These are phyloP conservation scores for Drosophila orena DNA, from an alignment of 1,140 invertebrate species.

Conservation along the genomic window DNA sequence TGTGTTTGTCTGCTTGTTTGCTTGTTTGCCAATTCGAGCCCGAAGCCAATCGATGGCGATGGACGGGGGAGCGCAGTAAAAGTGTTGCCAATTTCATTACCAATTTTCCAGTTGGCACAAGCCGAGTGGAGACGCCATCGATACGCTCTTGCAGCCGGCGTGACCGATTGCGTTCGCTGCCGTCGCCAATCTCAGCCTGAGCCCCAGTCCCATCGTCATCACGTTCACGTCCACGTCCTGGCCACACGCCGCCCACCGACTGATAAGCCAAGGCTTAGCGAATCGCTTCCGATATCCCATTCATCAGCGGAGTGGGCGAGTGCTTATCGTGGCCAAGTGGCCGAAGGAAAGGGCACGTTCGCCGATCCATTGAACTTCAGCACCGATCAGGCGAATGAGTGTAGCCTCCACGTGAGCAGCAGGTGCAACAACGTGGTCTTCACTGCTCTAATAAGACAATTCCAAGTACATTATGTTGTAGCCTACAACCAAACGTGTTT, in stretches of 20 bases:
- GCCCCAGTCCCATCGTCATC: slow-evolving; percentile 5
- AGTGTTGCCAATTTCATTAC: slow-evolving; percentile 78
- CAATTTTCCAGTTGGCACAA: slow-evolving; percentile 62
- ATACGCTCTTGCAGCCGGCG: slow-evolving; percentile 39
- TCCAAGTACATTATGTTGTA: not conserved
- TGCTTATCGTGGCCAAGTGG: slow-evolving; percentile 6
- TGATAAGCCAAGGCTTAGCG: slow-evolving; percentile 18
- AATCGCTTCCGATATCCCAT: slow-evolving; percentile 32
- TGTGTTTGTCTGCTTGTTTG: slow-evolving; percentile 15
- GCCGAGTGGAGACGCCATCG: slow-evolving; percentile 16
- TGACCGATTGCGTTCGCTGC: slow-evolving; percentile 41
- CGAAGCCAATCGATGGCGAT: slow-evolving; percentile 46
- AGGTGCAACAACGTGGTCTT: slow-evolving; percentile 21
- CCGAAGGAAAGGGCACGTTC: slow-evolving; percentile 45
- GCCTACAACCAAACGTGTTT: not conserved
- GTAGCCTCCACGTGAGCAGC: slow-evolving; percentile 39
- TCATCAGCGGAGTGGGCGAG: slow-evolving; percentile 32
- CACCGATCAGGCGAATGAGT: slow-evolving; percentile 16
- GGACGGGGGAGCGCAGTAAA: slow-evolving; percentile 51
- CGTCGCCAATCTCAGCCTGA: slow-evolving; percentile 10
- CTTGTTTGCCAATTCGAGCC: slow-evolving; percentile 31
- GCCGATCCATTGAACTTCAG: slow-evolving; percentile 47
- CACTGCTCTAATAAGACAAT: not conserved
- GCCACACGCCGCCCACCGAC: slow-evolving; percentile 6
- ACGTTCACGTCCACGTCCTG: slow-evolving; percentile 60